A percentile compares a stretch with the other conserved stretches of the same genome.
Conservation (phyloP, 2,797 vertebrate species). For the Danio aesculapii region DNA sequence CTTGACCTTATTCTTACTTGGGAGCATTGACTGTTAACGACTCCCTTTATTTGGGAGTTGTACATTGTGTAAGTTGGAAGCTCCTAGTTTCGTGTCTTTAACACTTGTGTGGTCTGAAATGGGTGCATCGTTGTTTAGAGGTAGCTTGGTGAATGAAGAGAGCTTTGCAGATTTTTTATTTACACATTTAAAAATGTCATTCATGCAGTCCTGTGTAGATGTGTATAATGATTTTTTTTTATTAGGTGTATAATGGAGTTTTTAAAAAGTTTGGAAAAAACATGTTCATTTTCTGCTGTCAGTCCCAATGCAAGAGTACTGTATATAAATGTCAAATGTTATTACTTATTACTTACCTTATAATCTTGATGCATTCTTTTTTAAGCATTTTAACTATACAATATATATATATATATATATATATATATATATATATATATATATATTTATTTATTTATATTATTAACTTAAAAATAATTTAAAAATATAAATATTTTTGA, state of each 20-base stretch:
- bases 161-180: neutral
- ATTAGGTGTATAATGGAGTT: too few species aligned
- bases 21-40: constrained; percentile 44
- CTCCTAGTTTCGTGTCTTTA: neutral
- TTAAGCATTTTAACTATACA: too few species aligned
- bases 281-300: neutral
- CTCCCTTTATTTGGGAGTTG: constrained; percentile 41
- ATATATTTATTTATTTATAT: too few species aligned
- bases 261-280: neutral
- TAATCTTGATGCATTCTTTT: too few species aligned
- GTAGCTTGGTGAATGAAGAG: neutral
- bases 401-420: too few species aligned
- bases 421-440: too few species aligned
- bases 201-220: neutral
- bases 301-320: neutral
- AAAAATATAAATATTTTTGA: too few species aligned
- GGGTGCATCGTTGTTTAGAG: neutral
- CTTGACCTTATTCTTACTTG: constrained; percentile 51
- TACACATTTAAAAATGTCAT: too few species aligned
- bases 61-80: constrained; percentile 16
- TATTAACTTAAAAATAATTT: too few species aligned
- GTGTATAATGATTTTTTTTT: neutral
- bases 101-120: neutral
- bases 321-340: neutral
- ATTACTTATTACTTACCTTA: too few species aligned